phyloP scores from a whole-genome alignment of 2,888 invertebrate genomes.

The Drosophila meridiana region DNA sequence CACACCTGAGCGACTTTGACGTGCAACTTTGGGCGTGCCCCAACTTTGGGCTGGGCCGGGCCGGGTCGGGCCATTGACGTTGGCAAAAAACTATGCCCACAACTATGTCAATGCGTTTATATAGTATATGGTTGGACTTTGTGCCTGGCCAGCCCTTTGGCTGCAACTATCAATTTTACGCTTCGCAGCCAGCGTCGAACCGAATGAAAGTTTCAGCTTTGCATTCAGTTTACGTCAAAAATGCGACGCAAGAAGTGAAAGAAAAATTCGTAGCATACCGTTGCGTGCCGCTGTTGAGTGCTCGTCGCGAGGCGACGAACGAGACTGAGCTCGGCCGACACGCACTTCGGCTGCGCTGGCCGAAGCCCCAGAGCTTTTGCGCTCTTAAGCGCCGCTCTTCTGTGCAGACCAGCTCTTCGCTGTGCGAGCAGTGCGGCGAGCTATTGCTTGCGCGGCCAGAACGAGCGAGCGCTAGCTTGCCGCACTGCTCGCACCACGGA shows the following conservation, averaged over 20 bases:
- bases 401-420: constrained; percentile 64
- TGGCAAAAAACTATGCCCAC: constrained; percentile 19
- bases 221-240: constrained; percentile 35
- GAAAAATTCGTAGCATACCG: constrained; percentile 32
- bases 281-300: constrained; percentile 24
- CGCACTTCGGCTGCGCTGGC: constrained; percentile 20
- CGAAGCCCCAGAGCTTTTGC: constrained; percentile 53
- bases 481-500: constrained; percentile 56
- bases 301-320: constrained; percentile 28
- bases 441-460: constrained; percentile 75
- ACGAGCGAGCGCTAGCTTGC: constrained; percentile 31
- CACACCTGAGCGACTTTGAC: constrained; percentile 69
- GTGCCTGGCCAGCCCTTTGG: constrained; percentile 10
- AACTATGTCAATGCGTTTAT: constrained; percentile 72
- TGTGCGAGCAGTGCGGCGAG: constrained; percentile 43
- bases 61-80: constrained; percentile 7
- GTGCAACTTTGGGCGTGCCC: constrained; percentile 34
- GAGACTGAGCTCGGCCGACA: constrained; percentile 39
- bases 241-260: constrained; percentile 17
- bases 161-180: constrained; percentile 52
- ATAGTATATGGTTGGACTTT: constrained; percentile 15
- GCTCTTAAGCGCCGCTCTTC: constrained; percentile 50
- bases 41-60: constrained; percentile 14
- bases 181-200: constrained; percentile 24
- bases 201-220: constrained; percentile 25